Percentiles rank a stretch among this genome's conserved stretches.
Conservation (phyloP, 2,888 invertebrate species). For the Temnothorax ravouxi region DNA sequence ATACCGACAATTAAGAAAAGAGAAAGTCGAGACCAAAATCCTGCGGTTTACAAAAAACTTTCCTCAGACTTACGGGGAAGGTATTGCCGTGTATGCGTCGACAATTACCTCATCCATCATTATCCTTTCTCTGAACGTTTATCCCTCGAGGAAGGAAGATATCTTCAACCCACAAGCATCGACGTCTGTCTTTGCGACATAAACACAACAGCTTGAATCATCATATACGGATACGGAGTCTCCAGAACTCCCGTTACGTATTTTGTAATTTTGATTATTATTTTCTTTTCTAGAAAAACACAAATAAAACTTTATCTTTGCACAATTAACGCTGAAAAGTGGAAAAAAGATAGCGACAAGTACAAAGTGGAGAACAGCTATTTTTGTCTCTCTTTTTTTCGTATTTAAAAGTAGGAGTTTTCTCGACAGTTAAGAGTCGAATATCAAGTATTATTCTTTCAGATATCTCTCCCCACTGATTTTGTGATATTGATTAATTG, state of each 20-base stretch:
- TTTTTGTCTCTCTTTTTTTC: neutral
- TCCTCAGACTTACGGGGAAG: neutral
- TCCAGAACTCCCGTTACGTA: neutral
- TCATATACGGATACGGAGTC: neutral
- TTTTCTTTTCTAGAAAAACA: neutral
- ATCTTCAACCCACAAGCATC: neutral
- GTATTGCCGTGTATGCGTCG: neutral
- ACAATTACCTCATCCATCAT: no score
- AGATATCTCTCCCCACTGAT: neutral
- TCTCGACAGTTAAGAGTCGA: neutral
- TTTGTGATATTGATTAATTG: neutral
- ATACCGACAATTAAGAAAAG: neutral
- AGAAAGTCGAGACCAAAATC: neutral
- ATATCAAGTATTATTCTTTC: neutral
- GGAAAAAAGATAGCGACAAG: neutral
- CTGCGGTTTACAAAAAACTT: conserved; percentile 15
- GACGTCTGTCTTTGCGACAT: neutral
- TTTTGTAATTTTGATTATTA: neutral
- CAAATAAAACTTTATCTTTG: neutral
- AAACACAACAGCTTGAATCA: neutral
- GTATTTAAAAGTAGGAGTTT: neutral
- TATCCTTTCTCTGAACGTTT: conserved; percentile 7
- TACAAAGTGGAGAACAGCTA: neutral
- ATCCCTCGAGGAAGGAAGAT: neutral
- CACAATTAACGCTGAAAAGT: neutral